Conservation (phyloP, 1,140 invertebrate species). For the Scaptomyza graminum region DNA sequence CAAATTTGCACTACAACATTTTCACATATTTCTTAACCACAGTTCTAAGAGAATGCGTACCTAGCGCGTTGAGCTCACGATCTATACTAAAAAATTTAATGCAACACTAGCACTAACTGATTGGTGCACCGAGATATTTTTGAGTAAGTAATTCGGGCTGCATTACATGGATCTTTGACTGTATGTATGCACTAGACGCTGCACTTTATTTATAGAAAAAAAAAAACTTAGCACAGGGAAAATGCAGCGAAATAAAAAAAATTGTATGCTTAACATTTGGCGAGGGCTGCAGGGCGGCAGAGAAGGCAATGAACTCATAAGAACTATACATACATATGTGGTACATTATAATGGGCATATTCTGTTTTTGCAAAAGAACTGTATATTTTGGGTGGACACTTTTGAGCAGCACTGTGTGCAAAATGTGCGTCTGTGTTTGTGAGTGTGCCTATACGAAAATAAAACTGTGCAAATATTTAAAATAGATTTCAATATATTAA, state of each 20-base stretch:
- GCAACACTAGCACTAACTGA: slow-evolving; percentile 37
- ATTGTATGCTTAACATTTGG: slow-evolving; percentile 37
- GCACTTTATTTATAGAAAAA: slow-evolving; percentile 59
- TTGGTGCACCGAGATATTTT: slow-evolving; percentile 55
- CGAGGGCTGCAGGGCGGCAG: slow-evolving; percentile 54
- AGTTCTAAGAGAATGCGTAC: slow-evolving; percentile 22
- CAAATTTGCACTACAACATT: slow-evolving; percentile 3
- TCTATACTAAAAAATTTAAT: slow-evolving; percentile 57
- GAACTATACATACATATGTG: slow-evolving; percentile 40
- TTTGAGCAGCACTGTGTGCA: slow-evolving; percentile 49
- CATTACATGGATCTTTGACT: slow-evolving; percentile 57
- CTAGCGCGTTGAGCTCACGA: slow-evolving; percentile 50
- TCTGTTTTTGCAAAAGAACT: slow-evolving; percentile 49
- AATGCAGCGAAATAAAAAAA: slow-evolving; percentile 38
- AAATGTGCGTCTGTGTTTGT: slow-evolving; percentile 25
- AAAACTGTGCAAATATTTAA: slow-evolving; percentile 50
- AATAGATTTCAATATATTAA: slow-evolving; percentile 55
- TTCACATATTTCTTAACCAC: slow-evolving; percentile 2
- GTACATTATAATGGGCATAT: slow-evolving; percentile 54
- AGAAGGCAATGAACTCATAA: slow-evolving; percentile 76
- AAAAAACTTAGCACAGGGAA: slow-evolving; percentile 17
- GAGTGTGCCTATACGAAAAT: slow-evolving; percentile 31
- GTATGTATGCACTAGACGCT: slow-evolving; percentile 30
- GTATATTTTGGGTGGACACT: slow-evolving; percentile 30
- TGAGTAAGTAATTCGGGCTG: slow-evolving; percentile 56